A percentile compares a stretch with the other conserved stretches of the same genome.
phyloP scores from a whole-genome alignment of 2,888 invertebrate genomes.

The Conistra vaccinii region DNA sequence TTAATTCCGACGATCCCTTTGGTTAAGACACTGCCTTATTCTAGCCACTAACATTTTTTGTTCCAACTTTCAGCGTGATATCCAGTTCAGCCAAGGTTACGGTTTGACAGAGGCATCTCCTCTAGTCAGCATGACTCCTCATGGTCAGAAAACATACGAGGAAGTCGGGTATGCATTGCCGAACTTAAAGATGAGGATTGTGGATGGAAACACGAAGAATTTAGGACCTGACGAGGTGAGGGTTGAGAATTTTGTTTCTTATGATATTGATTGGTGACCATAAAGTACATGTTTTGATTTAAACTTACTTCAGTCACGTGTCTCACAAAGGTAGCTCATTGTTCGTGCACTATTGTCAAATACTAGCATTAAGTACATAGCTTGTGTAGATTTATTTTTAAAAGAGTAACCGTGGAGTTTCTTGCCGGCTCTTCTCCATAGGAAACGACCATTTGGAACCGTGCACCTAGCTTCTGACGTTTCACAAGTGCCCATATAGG shows the following conservation, averaged over 20 bases:
- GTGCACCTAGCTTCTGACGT: too few species aligned
- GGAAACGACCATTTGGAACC: too few species aligned
- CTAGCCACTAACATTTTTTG: not conserved
- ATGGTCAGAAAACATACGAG: slow-evolving; percentile 70
- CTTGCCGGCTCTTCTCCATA: too few species aligned
- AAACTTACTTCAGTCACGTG: too few species aligned
- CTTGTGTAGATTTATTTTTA: too few species aligned
- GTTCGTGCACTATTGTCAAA: too few species aligned
- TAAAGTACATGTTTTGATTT: too few species aligned
- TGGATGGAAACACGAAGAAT: slow-evolving; percentile 84
- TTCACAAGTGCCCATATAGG: too few species aligned
- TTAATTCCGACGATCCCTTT: not conserved
- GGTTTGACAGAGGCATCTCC: slow-evolving; percentile 94
- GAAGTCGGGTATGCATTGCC: slow-evolving; percentile 91
- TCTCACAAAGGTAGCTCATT: too few species aligned
- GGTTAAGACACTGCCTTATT: not conserved
- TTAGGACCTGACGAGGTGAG: slow-evolving; percentile 89
- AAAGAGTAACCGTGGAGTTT: too few species aligned
- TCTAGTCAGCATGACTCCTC: slow-evolving; percentile 81
- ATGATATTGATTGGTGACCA: not conserved
- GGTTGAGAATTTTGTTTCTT: slow-evolving; percentile 19
- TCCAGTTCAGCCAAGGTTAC: slow-evolving; percentile 89
- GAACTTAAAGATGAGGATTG: slow-evolving; percentile 91
- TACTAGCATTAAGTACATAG: too few species aligned
- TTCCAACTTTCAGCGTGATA: slow-evolving; percentile 70